A percentile compares a stretch with the other conserved stretches of the same genome.
Conservation (phyloP, 2,797 vertebrate species). For the Spheniscus humboldti region DNA sequence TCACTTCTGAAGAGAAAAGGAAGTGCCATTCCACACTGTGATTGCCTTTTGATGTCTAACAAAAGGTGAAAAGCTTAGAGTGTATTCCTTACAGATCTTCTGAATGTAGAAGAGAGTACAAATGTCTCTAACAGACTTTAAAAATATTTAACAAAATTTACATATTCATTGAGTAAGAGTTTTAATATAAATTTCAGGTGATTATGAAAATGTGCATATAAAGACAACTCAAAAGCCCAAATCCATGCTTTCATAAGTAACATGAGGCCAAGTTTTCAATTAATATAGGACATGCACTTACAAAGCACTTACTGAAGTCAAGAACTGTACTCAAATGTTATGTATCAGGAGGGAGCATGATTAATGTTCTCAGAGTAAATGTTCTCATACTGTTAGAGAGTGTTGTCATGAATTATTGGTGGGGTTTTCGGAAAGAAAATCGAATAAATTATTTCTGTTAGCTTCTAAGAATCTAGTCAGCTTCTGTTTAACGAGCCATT, state of each 20-base stretch:
- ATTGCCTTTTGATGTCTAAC: neutral
- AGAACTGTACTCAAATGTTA: neutral
- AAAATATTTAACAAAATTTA: neutral
- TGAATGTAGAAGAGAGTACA: neutral
- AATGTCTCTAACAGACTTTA: neutral
- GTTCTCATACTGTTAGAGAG: neutral
- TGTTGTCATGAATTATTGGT: neutral
- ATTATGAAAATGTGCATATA: neutral
- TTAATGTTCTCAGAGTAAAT: neutral
- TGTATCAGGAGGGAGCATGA: neutral
- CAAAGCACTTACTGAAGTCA: neutral
- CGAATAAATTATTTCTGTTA: neutral
- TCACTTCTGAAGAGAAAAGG: neutral
- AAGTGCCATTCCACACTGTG: neutral
- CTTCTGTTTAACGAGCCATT: neutral
- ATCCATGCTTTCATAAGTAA: neutral
- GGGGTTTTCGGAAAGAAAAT: neutral
- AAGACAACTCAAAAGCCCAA: neutral
- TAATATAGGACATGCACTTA: neutral
- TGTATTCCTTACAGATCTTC: neutral
- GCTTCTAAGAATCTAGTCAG: neutral
- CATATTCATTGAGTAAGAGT: neutral
- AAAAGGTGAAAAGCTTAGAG: neutral
- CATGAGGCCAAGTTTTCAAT: neutral
- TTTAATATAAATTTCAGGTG: neutral